Base-by-base conservation (phyloP, 2,888 invertebrate species). In the Aleiodes alternator region DNA sequence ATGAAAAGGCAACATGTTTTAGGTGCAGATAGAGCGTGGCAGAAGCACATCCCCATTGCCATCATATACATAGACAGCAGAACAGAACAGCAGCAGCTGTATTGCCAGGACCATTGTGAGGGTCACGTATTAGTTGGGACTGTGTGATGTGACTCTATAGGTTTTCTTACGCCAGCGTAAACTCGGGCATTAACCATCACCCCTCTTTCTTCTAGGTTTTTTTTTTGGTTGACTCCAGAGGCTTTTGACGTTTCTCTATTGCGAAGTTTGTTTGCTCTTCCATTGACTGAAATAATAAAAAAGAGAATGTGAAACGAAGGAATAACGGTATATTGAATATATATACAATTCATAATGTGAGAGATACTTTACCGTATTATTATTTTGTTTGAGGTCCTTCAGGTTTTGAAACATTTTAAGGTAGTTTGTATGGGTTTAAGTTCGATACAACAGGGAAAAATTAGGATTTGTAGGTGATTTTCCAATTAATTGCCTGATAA, bases 71-170 rank as follows among this genome's bases (percentile, higher is more conserved):
- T 2, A 23, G 1, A 23, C 2, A 23, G n/a, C 23, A 23, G 23
- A 23, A 23, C 23, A 23, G 23, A n/a, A n/a, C 23, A 23, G 23
- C 23, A 73, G 83, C 83, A 83, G 84, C 82, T 83, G 83, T 80
- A 81, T 71, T 73, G 56, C 76, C 73, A 53, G 53, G 74, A 76
- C 77, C 78, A 83, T 84, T 84, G 82, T 84, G 75, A 81, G 78
- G 78, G 81, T 82, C 82, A 83, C 84, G 84, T 82, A 83, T 82
- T 82, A 80, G 82, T 78, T 81, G 34, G 23, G 38, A 64, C 38
- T 64, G 29, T n/a, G n/a, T 29, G 29, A 68, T 68, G 51, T 68
- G 51, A 51, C 51, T 43, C 64, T 48, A 64, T 64, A 64, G 64
- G 43, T 23, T 64, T 23, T 43, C 64, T 64, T 64, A 64, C 48